Percentiles rank a stretch among this genome's conserved stretches.
phyloP scores from a whole-genome alignment of 2,797 vertebrate species.

The Helarctos malayanus region DNA sequence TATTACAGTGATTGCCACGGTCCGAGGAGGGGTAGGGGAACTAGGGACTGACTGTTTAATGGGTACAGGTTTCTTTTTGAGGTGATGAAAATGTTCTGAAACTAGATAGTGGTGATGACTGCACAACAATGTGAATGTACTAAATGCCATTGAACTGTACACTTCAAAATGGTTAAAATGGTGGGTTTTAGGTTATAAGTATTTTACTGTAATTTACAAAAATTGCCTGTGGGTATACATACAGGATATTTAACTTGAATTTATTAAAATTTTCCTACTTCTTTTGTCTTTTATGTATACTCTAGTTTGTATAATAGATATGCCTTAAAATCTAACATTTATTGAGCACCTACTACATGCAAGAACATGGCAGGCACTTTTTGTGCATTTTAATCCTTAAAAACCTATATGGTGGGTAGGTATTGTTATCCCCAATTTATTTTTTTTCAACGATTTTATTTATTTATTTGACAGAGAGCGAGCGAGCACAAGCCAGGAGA shows the following conservation, averaged over 20 bases:
- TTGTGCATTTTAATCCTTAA: constrained; percentile 4
- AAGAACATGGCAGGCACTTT: background rate
- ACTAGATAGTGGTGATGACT: background rate
- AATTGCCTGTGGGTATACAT: background rate
- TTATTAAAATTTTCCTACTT: constrained; percentile 29
- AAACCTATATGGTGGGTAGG: background rate
- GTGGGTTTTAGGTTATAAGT: background rate
- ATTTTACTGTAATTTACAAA: background rate
- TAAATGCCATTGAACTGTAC: background rate
- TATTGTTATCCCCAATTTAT: background rate
- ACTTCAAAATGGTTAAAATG: constrained; percentile 39
- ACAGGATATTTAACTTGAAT: constrained; percentile 15
- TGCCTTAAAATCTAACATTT: background rate
- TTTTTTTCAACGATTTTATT: background rate
- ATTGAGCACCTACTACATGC: background rate
- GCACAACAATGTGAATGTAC: background rate
- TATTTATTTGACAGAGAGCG: background rate
- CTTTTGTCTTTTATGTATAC: background rate
- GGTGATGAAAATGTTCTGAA: constrained; percentile 16
- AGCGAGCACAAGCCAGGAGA: background rate
- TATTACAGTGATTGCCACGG: background rate
- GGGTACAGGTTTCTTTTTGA: background rate
- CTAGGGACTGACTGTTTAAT: background rate
- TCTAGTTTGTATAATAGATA: background rate
- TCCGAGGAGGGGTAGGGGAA: background rate